These are phyloP conservation scores for Harpalus rufipes DNA, from an alignment of 2,888 invertebrate species.

Conservation along the genomic window DNA sequence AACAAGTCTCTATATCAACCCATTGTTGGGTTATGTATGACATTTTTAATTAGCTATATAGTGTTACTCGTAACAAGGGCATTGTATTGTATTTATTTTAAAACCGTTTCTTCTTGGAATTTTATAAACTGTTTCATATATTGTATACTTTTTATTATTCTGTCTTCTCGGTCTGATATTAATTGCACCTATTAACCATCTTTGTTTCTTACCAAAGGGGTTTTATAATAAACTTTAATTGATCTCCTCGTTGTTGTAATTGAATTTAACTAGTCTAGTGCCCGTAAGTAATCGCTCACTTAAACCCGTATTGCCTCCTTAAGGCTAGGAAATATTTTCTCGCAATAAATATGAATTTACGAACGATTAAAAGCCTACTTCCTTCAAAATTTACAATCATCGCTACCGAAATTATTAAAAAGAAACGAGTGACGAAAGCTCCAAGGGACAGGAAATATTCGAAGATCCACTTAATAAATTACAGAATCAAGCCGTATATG, in stretches of 20 bases:
- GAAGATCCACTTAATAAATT: slow-evolving; percentile 42
- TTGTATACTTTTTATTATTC: neutral
- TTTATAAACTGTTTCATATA: neutral
- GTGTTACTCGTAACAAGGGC: no score
- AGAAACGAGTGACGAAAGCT: slow-evolving; percentile 27
- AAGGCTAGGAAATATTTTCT: slow-evolving; percentile 20
- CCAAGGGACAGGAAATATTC: slow-evolving; percentile 49
- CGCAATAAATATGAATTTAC: slow-evolving; percentile 48
- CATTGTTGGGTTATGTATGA: no score
- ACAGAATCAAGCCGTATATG: slow-evolving; percentile 41
- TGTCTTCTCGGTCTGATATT: neutral
- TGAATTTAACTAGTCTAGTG: slow-evolving; percentile 42
- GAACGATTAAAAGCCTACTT: slow-evolving; percentile 52
- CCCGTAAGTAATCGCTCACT: slow-evolving; percentile 41
- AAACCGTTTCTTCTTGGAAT: neutral
- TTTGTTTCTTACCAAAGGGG: neutral
- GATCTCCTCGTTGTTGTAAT: slow-evolving; percentile 11
- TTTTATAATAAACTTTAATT: slow-evolving; percentile 33
- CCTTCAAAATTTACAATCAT: slow-evolving; percentile 45
- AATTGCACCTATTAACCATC: slow-evolving; percentile 11
- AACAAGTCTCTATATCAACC: no score
- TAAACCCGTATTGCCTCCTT: slow-evolving; percentile 29
- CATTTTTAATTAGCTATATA: no score
- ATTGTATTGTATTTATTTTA: neutral
- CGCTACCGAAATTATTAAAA: slow-evolving; percentile 49